Conservation (phyloP, 2,797 vertebrate species). For the Ceryle rudis region DNA sequence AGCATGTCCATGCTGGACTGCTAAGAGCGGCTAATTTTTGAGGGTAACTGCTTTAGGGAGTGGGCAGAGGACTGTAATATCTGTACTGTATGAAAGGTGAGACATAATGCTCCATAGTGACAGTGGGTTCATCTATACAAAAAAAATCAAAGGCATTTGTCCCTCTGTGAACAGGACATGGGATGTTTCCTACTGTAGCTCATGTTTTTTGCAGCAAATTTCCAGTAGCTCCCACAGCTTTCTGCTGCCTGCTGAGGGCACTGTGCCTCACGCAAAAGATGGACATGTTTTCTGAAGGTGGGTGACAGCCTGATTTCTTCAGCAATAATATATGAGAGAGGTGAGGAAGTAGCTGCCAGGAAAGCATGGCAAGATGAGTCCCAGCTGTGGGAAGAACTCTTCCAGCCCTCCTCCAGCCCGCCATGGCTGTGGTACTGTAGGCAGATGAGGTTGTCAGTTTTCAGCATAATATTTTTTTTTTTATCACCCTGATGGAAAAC, state of each 20-base stretch:
- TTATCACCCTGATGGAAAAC: background rate
- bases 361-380: background rate
- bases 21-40: background rate
- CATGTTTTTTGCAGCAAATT: background rate
- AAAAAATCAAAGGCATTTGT: background rate
- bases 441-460: background rate
- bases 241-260: background rate
- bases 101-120: background rate
- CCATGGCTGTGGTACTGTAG: fast-evolving
- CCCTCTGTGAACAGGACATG: background rate
- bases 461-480: background rate
- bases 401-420: background rate
- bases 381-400: background rate
- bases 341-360: background rate
- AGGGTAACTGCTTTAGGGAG: background rate
- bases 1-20: background rate
- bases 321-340: background rate
- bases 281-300: background rate
- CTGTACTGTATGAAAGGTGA: background rate
- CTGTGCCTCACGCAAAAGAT: background rate
- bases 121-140: background rate
- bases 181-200: background rate
- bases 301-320: background rate
- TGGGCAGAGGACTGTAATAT: background rate
- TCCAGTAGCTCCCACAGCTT: background rate